Conservation (phyloP, 2,888 invertebrate species). For the Odontocerum albicorne region DNA sequence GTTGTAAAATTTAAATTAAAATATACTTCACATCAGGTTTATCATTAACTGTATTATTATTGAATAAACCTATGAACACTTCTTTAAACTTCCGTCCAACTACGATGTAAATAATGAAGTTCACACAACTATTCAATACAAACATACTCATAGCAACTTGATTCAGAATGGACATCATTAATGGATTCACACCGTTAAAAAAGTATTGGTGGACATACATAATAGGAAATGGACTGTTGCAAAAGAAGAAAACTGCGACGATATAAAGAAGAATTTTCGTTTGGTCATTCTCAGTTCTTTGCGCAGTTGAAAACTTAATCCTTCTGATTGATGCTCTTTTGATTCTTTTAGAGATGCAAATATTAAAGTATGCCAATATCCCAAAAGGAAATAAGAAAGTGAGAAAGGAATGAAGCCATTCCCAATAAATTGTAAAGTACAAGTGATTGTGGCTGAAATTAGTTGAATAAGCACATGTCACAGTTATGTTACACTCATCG, state of each 20-base stretch:
- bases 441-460: slow-evolving; percentile 1
- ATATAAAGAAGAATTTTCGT: slow-evolving; percentile 7
- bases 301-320: neutral
- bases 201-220: slow-evolving; percentile 3
- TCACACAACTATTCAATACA: slow-evolving; percentile 6
- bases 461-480: slow-evolving; percentile 4
- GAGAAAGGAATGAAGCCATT: slow-evolving; percentile 4
- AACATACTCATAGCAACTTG: slow-evolving; percentile 6
- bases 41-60: no score
- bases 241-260: slow-evolving; percentile 1
- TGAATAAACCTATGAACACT: no score
- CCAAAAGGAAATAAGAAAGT: slow-evolving; percentile 3
- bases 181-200: neutral
- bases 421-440: slow-evolving; percentile 5
- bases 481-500: slow-evolving; percentile 4
- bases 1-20: no score
- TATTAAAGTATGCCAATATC: neutral
- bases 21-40: no score
- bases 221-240: neutral
- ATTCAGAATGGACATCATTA: neutral
- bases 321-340: neutral
- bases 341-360: neutral
- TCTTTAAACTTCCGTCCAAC: slow-evolving; percentile 4
- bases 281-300: slow-evolving; percentile 4
- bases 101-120: slow-evolving; percentile 3